Percentiles rank a stretch among this genome's conserved stretches.
Evolutionary conservation across 2,888 invertebrate species (phyloP).

Genomic region (Campoplex capitator): DNA sequence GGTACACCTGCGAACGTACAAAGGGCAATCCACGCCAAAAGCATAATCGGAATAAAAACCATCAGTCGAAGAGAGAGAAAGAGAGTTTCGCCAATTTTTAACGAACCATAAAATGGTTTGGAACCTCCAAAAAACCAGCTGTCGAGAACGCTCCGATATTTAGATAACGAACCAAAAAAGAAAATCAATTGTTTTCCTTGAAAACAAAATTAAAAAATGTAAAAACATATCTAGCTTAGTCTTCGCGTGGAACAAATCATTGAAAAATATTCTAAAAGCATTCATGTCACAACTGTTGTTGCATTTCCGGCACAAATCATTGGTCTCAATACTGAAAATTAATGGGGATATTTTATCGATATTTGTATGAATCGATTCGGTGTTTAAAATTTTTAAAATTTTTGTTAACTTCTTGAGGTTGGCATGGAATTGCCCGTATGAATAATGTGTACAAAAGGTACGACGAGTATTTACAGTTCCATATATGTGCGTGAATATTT

Average conservation of each 20-base stretch:
- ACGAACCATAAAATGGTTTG: not conserved
- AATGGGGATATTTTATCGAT: not conserved
- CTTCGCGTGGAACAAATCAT: not conserved
- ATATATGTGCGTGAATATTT: not conserved
- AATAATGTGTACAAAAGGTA: not conserved
- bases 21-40: not conserved
- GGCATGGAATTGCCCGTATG: not conserved
- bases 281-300: not conserved
- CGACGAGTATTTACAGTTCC: not conserved
- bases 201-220: not conserved
- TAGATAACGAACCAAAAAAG: not conserved
- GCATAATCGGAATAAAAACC: not conserved
- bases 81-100: not conserved
- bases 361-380: not conserved
- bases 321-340: not conserved
- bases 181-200: not conserved
- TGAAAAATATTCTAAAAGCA: not conserved
- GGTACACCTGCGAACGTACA: not conserved
- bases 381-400: not conserved
- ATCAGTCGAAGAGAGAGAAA: not conserved
- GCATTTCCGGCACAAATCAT: not conserved
- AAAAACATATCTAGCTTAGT: not conserved
- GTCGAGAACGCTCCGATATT: not conserved
- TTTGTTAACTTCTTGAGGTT: not conserved
- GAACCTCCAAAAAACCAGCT: not conserved